Conservation (phyloP, 2,113 vertebrate species). For the Colinus virginianus region DNA sequence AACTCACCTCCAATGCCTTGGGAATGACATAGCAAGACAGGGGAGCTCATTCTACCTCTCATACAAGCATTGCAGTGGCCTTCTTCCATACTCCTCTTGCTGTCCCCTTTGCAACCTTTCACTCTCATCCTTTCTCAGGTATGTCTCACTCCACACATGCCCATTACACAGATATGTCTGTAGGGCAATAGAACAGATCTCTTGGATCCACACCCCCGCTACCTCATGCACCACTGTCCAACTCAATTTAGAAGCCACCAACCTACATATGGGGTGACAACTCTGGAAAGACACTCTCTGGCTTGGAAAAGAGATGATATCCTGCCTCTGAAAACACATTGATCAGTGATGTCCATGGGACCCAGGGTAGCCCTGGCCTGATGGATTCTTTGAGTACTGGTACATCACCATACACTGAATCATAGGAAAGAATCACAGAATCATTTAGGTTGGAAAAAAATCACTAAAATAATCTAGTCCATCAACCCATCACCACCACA, state of each 20-base stretch:
- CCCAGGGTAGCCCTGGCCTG: neutral
- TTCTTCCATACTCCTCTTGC: neutral
- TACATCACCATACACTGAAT: neutral
- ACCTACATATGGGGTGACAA: accelerated
- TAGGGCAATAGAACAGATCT: neutral
- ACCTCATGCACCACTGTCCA: neutral
- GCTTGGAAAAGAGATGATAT: neutral
- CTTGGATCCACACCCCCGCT: accelerated
- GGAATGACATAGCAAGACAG: neutral
- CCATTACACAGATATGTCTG: accelerated
- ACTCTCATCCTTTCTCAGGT: neutral
- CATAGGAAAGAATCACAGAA: no score
- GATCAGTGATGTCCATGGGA: accelerated
- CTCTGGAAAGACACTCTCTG: neutral
- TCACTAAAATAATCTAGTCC: no score
- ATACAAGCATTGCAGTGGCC: neutral
- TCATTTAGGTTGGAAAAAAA: no score
- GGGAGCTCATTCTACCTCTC: neutral
- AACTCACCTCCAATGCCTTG: neutral
- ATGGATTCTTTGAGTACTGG: neutral
- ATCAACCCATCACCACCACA: no score
- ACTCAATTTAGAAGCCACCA: accelerated
- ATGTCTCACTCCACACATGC: neutral
- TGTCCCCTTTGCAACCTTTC: neutral
- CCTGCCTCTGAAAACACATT: neutral